Base-by-base conservation (phyloP, 2,113 vertebrate species). In the Aplodontia rufa region DNA sequence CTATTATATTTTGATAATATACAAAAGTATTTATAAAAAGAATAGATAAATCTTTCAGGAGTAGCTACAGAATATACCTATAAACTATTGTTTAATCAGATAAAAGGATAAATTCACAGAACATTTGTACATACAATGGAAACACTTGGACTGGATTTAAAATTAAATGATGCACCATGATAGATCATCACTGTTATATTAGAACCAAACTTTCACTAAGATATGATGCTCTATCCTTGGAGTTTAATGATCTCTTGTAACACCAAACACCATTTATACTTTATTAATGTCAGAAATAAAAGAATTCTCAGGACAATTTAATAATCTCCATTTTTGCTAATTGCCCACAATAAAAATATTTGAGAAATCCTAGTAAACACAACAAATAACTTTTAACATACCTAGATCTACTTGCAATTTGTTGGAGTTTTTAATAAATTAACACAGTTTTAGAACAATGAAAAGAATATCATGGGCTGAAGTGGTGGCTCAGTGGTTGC, bases 371-470 rank as follows among this genome's bases (percentile, higher is more conserved):
- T 62, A 85, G 17, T 72, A 84, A 88, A 14, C 16, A 85, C 60
- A 74, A 62, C 40, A 87, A 66, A 87, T 75, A 40, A 28, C 26
- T 22, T 24, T 92, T 81, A 64, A n/a, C 11, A 75, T 64, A 87
- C 75, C 32, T 69, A 78, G 78, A 69, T 75, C 20, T 89, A 66
- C 89, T 74, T 83, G 8, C 1, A 94, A 19, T 72, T 85, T 62
- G 42, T 80, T 84, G 47, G 91, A 92, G 37, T 85, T 58, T 75
- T 96, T 87, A 28, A n/a, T 81, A 58, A 82, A 81, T 85, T 84
- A 71, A 24, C 19, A 91, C 5, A 6, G 64, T 64, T 94, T 96
- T 30, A 58, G 17, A 66, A 92, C 62, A 66, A 30, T 32, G n/a
- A n/a, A n/a, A n/a, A n/a, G n/a, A n/a, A n/a, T n/a, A n/a, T n/a